phyloP scores from a whole-genome alignment of 1,140 invertebrate genomes.

The Triops cancriformis region DNA sequence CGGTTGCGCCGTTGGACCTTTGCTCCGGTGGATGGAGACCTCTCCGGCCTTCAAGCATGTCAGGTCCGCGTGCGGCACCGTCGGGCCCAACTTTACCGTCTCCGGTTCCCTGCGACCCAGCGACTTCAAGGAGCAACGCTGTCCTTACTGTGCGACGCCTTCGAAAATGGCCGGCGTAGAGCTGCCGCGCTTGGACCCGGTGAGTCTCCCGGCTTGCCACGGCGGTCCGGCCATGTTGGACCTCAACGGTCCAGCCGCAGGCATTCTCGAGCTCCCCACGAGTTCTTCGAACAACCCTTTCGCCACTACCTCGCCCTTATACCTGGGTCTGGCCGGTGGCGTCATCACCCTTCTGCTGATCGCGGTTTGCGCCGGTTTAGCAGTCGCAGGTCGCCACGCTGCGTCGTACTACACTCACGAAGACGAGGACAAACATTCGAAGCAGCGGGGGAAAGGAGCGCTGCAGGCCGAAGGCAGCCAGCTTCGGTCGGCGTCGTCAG shows the following conservation, averaged over 20 bases:
- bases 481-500: neutral
- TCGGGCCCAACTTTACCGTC: slow-evolving; percentile 34
- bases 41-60: slow-evolving; percentile 21
- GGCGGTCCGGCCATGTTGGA: slow-evolving; percentile 14
- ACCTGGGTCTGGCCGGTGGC: slow-evolving; percentile 37
- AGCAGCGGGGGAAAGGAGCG: slow-evolving; percentile 40
- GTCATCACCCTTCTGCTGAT: slow-evolving; percentile 38
- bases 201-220: slow-evolving; percentile 36
- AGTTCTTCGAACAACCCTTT: slow-evolving; percentile 12
- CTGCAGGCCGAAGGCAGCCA: slow-evolving; percentile 21
- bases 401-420: slow-evolving; percentile 65
- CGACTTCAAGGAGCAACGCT: slow-evolving; percentile 30
- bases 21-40: slow-evolving; percentile 41
- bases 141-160: slow-evolving; percentile 46
- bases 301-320: slow-evolving; percentile 20
- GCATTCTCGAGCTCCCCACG: slow-evolving; percentile 14
- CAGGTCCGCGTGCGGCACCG: slow-evolving; percentile 20
- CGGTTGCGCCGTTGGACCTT: slow-evolving; percentile 49
- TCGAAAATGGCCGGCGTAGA: slow-evolving; percentile 43
- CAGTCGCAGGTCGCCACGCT: slow-evolving; percentile 49
- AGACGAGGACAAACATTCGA: slow-evolving; percentile 36
- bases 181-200: slow-evolving; percentile 42
- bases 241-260: slow-evolving; percentile 16
- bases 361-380: slow-evolving; percentile 35
- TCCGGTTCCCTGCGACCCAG: slow-evolving; percentile 40